phyloP scores from a whole-genome alignment of 2,888 invertebrate species.

The Caenorhabditis virilis region DNA sequence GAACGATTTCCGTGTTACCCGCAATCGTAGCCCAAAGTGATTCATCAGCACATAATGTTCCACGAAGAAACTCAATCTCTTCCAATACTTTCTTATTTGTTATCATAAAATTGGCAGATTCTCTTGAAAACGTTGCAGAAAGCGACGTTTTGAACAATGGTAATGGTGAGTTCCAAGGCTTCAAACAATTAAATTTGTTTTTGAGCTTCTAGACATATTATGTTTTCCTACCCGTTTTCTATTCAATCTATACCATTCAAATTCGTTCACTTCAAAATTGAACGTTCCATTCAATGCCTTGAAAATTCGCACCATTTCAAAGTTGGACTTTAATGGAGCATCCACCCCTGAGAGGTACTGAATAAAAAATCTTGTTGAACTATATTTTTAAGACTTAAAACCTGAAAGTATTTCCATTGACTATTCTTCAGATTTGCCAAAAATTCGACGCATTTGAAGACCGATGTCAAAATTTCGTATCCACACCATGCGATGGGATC shows the following conservation, averaged over 20 bases:
- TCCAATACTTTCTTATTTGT: slow-evolving; percentile 11
- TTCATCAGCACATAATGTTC: slow-evolving; percentile 39
- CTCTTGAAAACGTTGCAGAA: slow-evolving; percentile 36
- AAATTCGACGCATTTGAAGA: slow-evolving; percentile 29
- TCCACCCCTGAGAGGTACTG: slow-evolving; percentile 49
- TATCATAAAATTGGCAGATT: slow-evolving; percentile 33
- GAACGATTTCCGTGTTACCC: slow-evolving; percentile 33
- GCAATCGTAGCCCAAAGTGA: slow-evolving; percentile 41
- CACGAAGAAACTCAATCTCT: slow-evolving; percentile 29
- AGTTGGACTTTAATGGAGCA: slow-evolving; percentile 42
- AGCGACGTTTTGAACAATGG: slow-evolving; percentile 41
- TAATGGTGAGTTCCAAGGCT: slow-evolving; percentile 35
- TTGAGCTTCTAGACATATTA: not conserved
- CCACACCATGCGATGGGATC: slow-evolving; percentile 36
- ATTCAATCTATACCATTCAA: slow-evolving; percentile 25
- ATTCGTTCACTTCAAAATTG: slow-evolving; percentile 35
- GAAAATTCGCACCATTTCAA: slow-evolving; percentile 45
- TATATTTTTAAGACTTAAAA: too few species aligned
- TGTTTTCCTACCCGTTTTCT: slow-evolving; percentile 12
- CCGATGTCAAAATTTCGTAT: slow-evolving; percentile 41
- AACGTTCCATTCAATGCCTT: slow-evolving; percentile 37
- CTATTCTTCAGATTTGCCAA: slow-evolving; percentile 10
- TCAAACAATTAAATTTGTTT: slow-evolving; percentile 12
- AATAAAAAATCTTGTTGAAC: not conserved
- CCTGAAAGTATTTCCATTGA: slow-evolving; percentile 44